A percentile compares a stretch with the other conserved stretches of the same genome.
These are phyloP conservation scores for Hemicentrotus pulcherrimus DNA, from an alignment of 35 echinoderm and acorn worm species.

Conservation along the genomic window DNA sequence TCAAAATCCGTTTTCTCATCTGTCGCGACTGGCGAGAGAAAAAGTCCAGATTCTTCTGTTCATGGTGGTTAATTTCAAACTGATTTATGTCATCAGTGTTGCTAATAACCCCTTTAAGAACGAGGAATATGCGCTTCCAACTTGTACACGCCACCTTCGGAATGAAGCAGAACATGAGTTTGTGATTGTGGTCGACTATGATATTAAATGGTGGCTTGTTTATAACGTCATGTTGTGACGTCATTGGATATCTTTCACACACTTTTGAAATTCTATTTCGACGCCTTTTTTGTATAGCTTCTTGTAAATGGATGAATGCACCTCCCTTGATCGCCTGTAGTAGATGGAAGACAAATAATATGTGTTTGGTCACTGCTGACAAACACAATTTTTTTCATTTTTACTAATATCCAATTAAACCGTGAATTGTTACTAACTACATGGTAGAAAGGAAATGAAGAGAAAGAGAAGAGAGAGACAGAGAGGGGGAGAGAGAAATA, in stretches of 20 bases:
- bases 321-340: neutral
- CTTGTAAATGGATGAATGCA: neutral
- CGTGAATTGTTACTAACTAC: too few relatives aligned
- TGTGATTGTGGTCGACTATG: constrained; percentile 73
- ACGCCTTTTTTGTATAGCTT: neutral
- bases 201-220: constrained; percentile 46
- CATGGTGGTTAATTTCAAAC: constrained; percentile 51
- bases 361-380: neutral
- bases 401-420: too few relatives aligned
- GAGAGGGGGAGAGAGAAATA: too few relatives aligned
- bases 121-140: constrained; percentile 85
- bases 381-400: too few relatives aligned
- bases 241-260: neutral
- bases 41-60: constrained; percentile 38
- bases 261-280: neutral
- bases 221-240: neutral
- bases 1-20: constrained; percentile 54
- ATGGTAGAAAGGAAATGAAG: too few relatives aligned
- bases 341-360: neutral
- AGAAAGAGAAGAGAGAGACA: too few relatives aligned
- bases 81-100: constrained; percentile 55
- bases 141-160: constrained; percentile 93
- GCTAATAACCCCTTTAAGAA: constrained; percentile 62
- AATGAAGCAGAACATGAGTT: constrained; percentile 77
- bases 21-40: constrained; percentile 40